Percentiles rank a stretch among this genome's conserved stretches.
phyloP scores from a whole-genome alignment of 2,797 vertebrate genomes.

The Decapterus maruadsi region DNA sequence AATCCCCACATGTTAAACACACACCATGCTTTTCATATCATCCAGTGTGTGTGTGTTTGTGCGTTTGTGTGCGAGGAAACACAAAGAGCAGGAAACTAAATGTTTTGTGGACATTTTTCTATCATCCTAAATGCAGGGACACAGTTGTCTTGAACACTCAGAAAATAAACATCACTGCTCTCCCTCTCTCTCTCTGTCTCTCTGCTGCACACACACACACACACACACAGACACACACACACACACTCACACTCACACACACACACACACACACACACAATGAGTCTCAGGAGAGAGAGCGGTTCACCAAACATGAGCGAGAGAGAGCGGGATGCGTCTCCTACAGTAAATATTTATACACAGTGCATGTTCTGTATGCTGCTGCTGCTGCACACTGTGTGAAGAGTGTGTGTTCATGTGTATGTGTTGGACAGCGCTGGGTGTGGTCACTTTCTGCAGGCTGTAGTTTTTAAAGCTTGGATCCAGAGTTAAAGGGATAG shows the following conservation, averaged over 20 bases:
- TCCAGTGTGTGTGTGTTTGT: not conserved
- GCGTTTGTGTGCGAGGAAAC: conserved; percentile 4
- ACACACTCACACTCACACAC: conserved; percentile 5
- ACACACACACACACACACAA: conserved; percentile 4
- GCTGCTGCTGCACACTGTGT: not conserved
- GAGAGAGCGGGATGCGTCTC: conserved; percentile 33
- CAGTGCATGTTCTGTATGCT: conserved; percentile 13
- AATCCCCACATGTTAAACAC: not conserved
- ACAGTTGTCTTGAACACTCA: not conserved
- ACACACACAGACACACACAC: conserved; percentile 3
- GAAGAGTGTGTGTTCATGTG: conserved; percentile 16
- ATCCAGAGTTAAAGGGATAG: not conserved
- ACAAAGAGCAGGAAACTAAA: not conserved
- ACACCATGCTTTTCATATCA: not conserved
- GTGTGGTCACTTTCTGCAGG: conserved; percentile 8
- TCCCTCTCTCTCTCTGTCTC: not conserved
- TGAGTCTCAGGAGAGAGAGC: conserved; percentile 10
- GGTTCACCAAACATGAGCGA: conserved; percentile 24
- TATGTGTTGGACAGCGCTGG: conserved; percentile 9
- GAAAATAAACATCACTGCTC: conserved; percentile 12
- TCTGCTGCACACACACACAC: not conserved
- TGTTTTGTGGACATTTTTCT: not conserved
- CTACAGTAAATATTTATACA: conserved; percentile 78
- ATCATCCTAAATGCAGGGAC: not conserved
- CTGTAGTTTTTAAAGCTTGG: not conserved